Evolutionary conservation across 2,113 vertebrate species (phyloP), one percentile per base, ranked within the genome.

Genomic region (Prunella fulvescens): DNA sequence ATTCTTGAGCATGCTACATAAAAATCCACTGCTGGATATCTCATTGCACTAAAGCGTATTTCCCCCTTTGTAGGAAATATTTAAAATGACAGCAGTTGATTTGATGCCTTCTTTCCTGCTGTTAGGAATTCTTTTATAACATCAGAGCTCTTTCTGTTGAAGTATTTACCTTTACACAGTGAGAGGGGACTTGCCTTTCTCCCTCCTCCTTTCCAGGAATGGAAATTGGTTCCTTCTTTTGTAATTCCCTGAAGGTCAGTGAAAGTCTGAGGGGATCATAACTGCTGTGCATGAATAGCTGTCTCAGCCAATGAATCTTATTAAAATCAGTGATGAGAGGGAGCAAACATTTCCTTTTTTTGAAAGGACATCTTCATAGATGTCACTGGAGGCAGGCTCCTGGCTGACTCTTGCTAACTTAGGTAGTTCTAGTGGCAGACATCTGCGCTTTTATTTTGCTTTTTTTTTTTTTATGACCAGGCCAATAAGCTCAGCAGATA

Each of bases 21-120:
- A 95, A 97, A 83, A 93, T 93, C 96, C 82, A 8, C 94, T 96
- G 92, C 89, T 93, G 88, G 96, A 94, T 95, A 86, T 96, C 93
- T 96, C 93, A 19, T 92, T 92, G 94, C 93, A 81, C n/a, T 96
- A 81, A 95, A 96, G 85, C 45, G 29, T 92, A 80, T 82, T 47
- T 80, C 61, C 14, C 44, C 48, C 81, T 92, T 65, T 89, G 94
- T 95, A 76, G 80, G 79, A 96, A 94, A 78, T 80, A 85, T 95
- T 94, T 86, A 66, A 95, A 97, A 95, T 88, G 87, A 86, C 91
- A 92, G 35, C 57, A 42, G 89, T 69, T 93, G 83, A 93, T 92
- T 88, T 96, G 86, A 81, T 93, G 78, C 67, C 72, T 82, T 80
- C 64, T 80, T 81, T 71, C 85, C 74, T 74, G 81, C 88, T 96